A percentile compares a stretch with the other conserved stretches of the same genome.
Evolutionary conservation across 1,140 invertebrate genomes (phyloP).

Genomic region (Trigoniulus corallinus): DNA sequence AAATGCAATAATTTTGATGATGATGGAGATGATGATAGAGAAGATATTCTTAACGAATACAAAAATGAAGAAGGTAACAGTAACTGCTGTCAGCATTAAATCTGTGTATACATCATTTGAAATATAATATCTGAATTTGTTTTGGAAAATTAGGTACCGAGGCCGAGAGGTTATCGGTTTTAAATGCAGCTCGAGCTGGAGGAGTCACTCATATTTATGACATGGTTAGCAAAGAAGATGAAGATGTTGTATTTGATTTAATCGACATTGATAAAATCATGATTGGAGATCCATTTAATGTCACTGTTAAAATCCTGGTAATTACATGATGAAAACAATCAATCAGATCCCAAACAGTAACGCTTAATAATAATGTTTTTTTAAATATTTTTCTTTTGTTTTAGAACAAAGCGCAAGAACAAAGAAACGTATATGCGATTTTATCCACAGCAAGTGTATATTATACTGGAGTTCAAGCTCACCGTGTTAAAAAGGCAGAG

Average conservation of each 20-base stretch:
- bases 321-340: conserved; percentile 1
- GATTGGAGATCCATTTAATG: conserved; percentile 46
- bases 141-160: conserved; percentile 30
- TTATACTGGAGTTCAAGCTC: conserved; percentile 53
- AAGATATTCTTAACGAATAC: conserved; percentile 74
- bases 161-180: conserved; percentile 44
- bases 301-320: conserved; percentile 44
- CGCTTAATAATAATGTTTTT: not conserved
- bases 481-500: conserved; percentile 46
- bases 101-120: not conserved
- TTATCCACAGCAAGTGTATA: conserved; percentile 49
- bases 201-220: conserved; percentile 45
- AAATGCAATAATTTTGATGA: conserved; percentile 51
- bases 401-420: conserved; percentile 39
- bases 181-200: conserved; percentile 44
- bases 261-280: conserved; percentile 45
- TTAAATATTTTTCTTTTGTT: conserved; percentile 1
- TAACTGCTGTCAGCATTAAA: not conserved
- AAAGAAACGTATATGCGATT: conserved; percentile 42
- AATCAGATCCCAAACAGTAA: not conserved
- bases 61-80: conserved; percentile 65
- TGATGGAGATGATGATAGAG: conserved; percentile 26
- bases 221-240: conserved; percentile 32
- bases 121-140: not conserved
- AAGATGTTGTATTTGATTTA: conserved; percentile 49